phyloP scores from a whole-genome alignment of 2,797 vertebrate species.

The Anguilla pacifica region DNA sequence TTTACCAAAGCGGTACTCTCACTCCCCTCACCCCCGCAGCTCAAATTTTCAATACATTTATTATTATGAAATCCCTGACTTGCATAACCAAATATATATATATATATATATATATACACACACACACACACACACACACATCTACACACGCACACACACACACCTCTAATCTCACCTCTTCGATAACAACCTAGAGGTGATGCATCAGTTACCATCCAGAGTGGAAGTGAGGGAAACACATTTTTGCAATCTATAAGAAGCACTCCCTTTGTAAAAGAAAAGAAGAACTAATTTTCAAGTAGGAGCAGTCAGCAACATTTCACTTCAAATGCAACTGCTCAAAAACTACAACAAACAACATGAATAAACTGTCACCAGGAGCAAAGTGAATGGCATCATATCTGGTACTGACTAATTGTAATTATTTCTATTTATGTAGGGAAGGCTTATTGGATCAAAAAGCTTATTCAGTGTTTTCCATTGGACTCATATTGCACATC shows the following conservation, averaged over 20 bases:
- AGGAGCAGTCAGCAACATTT: not conserved
- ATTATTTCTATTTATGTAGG: not conserved
- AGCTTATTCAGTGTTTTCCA: not conserved
- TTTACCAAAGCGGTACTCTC: conserved; percentile 3
- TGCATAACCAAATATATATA: not conserved
- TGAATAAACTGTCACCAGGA: not conserved
- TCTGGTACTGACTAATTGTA: not conserved
- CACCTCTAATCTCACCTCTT: not conserved
- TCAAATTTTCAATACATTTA: not conserved
- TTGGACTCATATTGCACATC: not conserved
- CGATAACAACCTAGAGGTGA: not conserved
- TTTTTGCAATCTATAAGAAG: not conserved
- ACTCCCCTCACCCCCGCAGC: not conserved
- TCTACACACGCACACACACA: not conserved
- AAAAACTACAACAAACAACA: not conserved
- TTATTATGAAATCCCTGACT: conserved; percentile 7
- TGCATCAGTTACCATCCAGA: not conserved
- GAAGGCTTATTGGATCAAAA: not conserved
- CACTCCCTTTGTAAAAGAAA: not conserved
- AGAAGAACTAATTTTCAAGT: not conserved
- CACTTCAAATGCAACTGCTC: not conserved
- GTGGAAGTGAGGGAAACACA: not conserved
- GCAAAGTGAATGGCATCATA: not conserved
- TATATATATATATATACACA: too few relatives aligned
- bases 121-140: not conserved